Evolutionary conservation across 1,140 invertebrate genomes (phyloP), one percentile per base, ranked within the genome.

Genomic region (Spodoptera frugiperda): DNA sequence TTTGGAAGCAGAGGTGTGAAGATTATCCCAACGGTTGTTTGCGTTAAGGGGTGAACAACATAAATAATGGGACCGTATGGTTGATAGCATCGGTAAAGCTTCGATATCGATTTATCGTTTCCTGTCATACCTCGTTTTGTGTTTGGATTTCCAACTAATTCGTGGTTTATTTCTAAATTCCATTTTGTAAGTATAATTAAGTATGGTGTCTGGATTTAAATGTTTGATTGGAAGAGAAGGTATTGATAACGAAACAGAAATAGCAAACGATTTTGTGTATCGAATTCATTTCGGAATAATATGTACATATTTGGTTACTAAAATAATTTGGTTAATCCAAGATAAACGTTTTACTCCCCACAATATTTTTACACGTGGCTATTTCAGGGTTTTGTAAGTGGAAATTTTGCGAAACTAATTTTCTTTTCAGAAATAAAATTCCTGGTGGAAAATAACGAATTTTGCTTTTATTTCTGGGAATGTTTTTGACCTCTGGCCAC

Each of bases 401-500:
- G 33, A 30, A 30, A 14, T 10, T 61, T 5, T 25, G 2, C 57
- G 21, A 33, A 33, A 33, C 25, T 39, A 44, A 44, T 61, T 61
- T 44, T 61, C 30, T 61, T 30, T 61, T 39, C 39, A 61, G 30
- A 61, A 61, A 61, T 44, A 61, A 15, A 15, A 15, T 44, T 44
- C 5, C n/a, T 59, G 25, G 14, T 61, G 4, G 12, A 39, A 61
- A 61, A 39, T 44, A 39, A 61, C 57, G 39, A 39, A 61, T 61
- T 25, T 39, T 17, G 57, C 30, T 44, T 15, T 17, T 5, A 33
- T 17, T 46, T 39, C 33, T 12, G 51, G 70, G 79, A 82, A 84
- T 71, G 82, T 87, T 84, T 55, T 8, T 53, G 19, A 79, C 51
- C 44, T 15, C 30, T 70, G 78, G 9, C 33, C 39, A 82, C 67